Percentiles rank a stretch among this genome's conserved stretches.
phyloP scores from a whole-genome alignment of 1,140 invertebrate genomes.

The Drosophila ercepeae region DNA sequence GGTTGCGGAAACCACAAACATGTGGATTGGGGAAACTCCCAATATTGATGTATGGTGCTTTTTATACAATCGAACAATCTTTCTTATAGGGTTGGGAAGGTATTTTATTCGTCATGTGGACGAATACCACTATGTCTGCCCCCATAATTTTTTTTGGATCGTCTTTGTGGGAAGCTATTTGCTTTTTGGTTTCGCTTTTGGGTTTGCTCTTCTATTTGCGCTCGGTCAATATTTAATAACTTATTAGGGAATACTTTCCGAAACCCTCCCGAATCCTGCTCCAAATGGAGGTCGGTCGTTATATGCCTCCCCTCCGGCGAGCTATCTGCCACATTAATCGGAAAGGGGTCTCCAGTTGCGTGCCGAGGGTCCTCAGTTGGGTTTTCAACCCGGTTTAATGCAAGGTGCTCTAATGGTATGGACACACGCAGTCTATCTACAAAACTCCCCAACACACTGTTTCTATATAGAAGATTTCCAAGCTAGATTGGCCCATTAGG shows the following conservation, averaged over 20 bases:
- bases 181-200: slow-evolving; percentile 2
- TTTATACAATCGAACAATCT: background rate
- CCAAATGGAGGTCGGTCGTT: background rate
- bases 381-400: slow-evolving; percentile 4
- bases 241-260: slow-evolving; percentile 28
- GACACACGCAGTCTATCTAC: slow-evolving; percentile 16
- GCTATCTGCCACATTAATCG: slow-evolving; percentile 20
- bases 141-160: background rate
- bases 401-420: slow-evolving; percentile 19
- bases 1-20: background rate
- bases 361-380: slow-evolving; percentile 6
- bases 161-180: background rate
- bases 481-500: background rate
- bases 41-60: slow-evolving; percentile 1
- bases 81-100: background rate
- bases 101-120: slow-evolving; percentile 9
- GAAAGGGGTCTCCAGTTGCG: slow-evolving; percentile 7
- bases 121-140: slow-evolving; percentile 3
- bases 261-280: background rate
- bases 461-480: background rate
- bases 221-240: slow-evolving; percentile 63
- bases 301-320: background rate
- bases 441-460: background rate
- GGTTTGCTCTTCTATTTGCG: slow-evolving; percentile 3
- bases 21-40: slow-evolving; percentile 12